Evolutionary conservation across 2,113 vertebrate genomes (phyloP).

Genomic region (Platysternon megacephalum): DNA sequence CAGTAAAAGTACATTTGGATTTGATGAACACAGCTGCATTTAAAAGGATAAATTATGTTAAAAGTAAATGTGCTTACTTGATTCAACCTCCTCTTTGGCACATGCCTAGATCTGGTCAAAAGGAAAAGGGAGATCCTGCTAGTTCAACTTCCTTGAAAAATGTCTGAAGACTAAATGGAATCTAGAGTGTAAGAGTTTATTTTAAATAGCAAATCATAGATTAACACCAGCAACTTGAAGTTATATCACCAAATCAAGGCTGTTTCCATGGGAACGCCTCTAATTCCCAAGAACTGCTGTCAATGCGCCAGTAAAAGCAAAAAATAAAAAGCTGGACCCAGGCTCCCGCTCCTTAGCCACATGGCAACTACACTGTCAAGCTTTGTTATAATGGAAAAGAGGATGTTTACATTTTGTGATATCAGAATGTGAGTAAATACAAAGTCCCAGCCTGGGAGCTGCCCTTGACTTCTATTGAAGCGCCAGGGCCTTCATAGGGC

Average conservation of each 20-base stretch:
- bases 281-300: conserved; percentile 73
- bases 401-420: background rate
- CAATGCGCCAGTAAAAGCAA: conserved; percentile 73
- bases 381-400: background rate
- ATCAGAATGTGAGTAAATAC: background rate
- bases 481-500: too few relatives aligned
- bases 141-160: background rate
- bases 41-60: conserved; percentile 41
- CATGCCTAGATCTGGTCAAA: background rate
- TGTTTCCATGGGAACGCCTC: conserved; percentile 82
- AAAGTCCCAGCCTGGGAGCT: background rate
- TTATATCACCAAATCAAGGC: conserved; percentile 73
- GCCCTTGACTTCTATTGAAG: background rate
- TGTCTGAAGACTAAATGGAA: conserved; percentile 41
- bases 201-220: conserved; percentile 69
- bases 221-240: conserved; percentile 67
- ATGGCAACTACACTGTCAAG: background rate
- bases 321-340: background rate
- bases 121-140: conserved; percentile 6
- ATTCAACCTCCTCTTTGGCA: background rate
- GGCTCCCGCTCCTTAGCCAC: background rate
- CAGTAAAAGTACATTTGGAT: conserved; percentile 56
- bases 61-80: conserved; percentile 29
- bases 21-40: conserved; percentile 15
- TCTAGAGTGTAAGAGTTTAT: conserved; percentile 52